These are phyloP conservation scores for Psylliodes chrysocephalus DNA, from an alignment of 2,888 invertebrate genomes.

Conservation along the genomic window DNA sequence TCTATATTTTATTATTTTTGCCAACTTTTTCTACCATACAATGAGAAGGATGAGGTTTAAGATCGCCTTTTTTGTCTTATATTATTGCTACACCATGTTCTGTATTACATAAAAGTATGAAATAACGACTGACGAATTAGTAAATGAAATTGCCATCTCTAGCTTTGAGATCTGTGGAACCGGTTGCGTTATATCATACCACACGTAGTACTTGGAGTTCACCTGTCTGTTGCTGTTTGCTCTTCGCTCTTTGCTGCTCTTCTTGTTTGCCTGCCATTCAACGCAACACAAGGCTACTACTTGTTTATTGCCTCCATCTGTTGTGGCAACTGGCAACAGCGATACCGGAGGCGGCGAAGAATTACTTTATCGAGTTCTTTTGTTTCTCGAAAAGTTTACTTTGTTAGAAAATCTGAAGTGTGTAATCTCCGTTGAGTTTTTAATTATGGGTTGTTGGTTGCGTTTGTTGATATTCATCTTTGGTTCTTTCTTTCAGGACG, in stretches of 20 bases:
- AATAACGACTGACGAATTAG: no score
- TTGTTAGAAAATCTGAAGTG: not conserved
- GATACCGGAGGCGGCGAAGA: not conserved
- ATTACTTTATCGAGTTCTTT: not conserved
- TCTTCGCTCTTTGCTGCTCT: constrained; percentile 19
- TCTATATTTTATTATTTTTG: no score
- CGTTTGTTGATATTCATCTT: no score
- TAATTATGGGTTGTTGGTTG: not conserved
- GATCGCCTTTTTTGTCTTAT: no score
- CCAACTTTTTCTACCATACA: no score
- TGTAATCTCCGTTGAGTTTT: not conserved
- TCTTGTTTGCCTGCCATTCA: constrained; percentile 29
- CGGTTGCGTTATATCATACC: constrained; percentile 37
- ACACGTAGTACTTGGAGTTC: constrained; percentile 35
- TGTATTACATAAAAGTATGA: no score
- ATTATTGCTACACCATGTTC: no score
- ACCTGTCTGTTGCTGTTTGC: constrained; percentile 33
- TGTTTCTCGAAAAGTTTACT: not conserved
- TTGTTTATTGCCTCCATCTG: constrained; percentile 10
- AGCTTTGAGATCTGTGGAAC: constrained; percentile 19
- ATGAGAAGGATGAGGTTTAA: no score
- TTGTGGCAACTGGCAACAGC: not conserved
- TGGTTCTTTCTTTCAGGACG: no score
- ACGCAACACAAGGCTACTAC: constrained; percentile 6
- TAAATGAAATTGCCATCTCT: constrained; percentile 22